Evolutionary conservation across 2,797 vertebrate genomes (phyloP), one percentile per base, ranked within the genome.

Genomic region (Acipenser transmontanus): DNA sequence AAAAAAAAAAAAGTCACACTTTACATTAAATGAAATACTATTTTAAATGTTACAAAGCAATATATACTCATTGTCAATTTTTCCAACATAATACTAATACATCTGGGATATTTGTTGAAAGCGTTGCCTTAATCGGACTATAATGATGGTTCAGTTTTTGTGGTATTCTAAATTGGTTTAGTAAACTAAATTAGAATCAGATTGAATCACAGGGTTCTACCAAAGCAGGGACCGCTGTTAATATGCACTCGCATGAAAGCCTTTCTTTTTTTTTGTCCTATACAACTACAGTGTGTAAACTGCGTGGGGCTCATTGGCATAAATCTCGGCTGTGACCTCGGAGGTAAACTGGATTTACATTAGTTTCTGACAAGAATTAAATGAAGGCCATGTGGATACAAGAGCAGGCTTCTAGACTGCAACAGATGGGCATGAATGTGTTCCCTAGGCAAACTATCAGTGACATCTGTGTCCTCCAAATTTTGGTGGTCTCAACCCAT

Each of bases 341-440:
- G 88, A 89, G 85, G 87, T 89, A 90, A 90, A 91, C 86, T 88
- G 88, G 88, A 91, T 91, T 91, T 91, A 89, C 88, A 91, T 91
- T 88, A 87, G 87, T 89, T 91, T 91, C 87, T 91, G 89, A 91
- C 87, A 88, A 91, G 88, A 91, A 91, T 91, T 89, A 91, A 91
- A 91, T 91, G 87, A 88, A 85, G 86, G 88, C 86, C 90, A 89
- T 90, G 87, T 89, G 87, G 87, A 83, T 85, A 85, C 85, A 88
- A 74, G 87, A 87, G 85, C 88, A 86, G 86, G 81, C 85, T 86
- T 84, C 83, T 80, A 86, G 88, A 88, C 87, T 76, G 89, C 89
- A 91, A 90, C 90, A 91, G 90, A 91, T 91, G 90, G 90, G 88
- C 87, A 82, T 90, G 87, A 90, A 88, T 91, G 87, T 85, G 85